These are phyloP conservation scores for Trimorus sp. DNA, from an alignment of 2,888 invertebrate genomes.

Conservation along the genomic window DNA sequence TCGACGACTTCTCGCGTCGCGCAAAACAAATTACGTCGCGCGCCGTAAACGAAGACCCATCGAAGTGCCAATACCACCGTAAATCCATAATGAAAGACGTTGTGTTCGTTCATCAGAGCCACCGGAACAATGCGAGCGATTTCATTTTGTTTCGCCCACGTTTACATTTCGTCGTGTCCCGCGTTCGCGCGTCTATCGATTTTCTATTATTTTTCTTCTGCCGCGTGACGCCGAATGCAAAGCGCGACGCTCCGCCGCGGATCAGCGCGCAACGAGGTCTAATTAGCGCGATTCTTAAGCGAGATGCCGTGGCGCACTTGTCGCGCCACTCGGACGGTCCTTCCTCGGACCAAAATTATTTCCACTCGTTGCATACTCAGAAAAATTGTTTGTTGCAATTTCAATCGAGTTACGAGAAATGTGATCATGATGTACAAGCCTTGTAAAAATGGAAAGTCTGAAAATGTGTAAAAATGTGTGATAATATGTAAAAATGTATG, in stretches of 20 bases:
- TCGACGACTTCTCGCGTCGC: too few relatives aligned
- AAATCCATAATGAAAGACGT: conserved; percentile 1
- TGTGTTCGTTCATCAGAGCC: neutral
- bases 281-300: conserved; percentile 53
- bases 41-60: too few relatives aligned
- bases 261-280: conserved; percentile 34
- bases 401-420: too few relatives aligned
- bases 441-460: too few relatives aligned
- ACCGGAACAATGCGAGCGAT: conserved; percentile 12
- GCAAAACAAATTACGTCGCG: too few relatives aligned
- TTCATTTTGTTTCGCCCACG: conserved; percentile 25
- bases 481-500: too few relatives aligned
- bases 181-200: conserved; percentile 24
- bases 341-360: conserved; percentile 9
- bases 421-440: too few relatives aligned
- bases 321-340: conserved; percentile 22
- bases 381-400: neutral
- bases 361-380: conserved; percentile 9
- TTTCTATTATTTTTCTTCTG: conserved; percentile 37
- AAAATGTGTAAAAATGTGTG: too few relatives aligned
- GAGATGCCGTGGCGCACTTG: conserved; percentile 28
- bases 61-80: neutral
- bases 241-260: conserved; percentile 10
- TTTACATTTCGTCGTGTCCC: conserved; percentile 10
- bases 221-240: conserved; percentile 10